Percentiles rank a stretch among this genome's conserved stretches.
Evolutionary conservation across 2,797 vertebrate species (phyloP).

Genomic region (Borostomias antarcticus): DNA sequence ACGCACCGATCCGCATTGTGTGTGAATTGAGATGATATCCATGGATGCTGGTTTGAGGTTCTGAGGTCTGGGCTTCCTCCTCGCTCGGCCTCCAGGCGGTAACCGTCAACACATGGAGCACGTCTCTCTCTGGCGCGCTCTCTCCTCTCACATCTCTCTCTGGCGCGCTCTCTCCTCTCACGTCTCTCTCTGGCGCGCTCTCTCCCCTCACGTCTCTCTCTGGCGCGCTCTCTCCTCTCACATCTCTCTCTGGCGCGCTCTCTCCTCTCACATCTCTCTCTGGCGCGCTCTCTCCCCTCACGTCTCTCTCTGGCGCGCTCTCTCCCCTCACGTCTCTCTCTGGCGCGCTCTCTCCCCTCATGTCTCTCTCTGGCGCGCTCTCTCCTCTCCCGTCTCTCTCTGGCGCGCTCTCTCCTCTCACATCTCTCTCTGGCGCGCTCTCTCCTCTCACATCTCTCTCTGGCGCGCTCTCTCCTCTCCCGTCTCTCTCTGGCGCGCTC

Average conservation of each 20-base stretch:
- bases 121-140: conserved; percentile 43
- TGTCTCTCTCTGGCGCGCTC: too few species aligned
- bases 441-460: conserved; percentile 31
- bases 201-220: too few species aligned
- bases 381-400: conserved; percentile 48
- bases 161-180: too few species aligned
- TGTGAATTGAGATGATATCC: neutral
- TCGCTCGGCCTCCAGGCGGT: conserved; percentile 43
- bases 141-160: too few species aligned
- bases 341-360: conserved; percentile 21
- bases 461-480: too few species aligned
- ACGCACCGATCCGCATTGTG: neutral
- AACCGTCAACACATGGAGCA: conserved; percentile 71
- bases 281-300: too few species aligned
- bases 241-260: conserved; percentile 45
- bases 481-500: conserved; percentile 43
- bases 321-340: conserved; percentile 56
- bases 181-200: conserved; percentile 44
- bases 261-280: too few species aligned
- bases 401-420: conserved; percentile 21
- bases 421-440: too few species aligned
- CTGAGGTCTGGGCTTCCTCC: conserved; percentile 59
- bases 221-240: too few species aligned
- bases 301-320: too few species aligned
- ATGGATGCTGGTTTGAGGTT: conserved; percentile 62